phyloP scores from a whole-genome alignment of 1,140 invertebrate species.

The Drosophila persimilis region DNA sequence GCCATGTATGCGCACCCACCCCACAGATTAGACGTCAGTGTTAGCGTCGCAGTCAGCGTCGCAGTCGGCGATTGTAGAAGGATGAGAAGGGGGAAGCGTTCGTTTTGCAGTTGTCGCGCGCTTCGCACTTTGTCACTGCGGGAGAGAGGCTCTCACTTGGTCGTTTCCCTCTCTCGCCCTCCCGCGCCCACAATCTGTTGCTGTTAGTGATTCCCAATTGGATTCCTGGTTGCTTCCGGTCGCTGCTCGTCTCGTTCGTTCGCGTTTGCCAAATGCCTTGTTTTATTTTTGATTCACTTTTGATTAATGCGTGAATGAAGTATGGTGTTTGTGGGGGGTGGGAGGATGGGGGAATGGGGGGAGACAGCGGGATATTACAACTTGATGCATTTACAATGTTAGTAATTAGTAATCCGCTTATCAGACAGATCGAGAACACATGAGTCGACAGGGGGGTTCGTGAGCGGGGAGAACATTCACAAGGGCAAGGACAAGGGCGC shows the following conservation, averaged over 20 bases:
- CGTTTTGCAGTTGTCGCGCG: too few relatives aligned
- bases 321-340: too few relatives aligned
- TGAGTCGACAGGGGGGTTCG: background rate
- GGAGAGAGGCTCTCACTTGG: too few relatives aligned
- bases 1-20: too few relatives aligned
- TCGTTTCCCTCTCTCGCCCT: slow-evolving; percentile 2
- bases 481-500: slow-evolving; percentile 25
- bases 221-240: slow-evolving; percentile 44
- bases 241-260: background rate
- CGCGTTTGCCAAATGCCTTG: slow-evolving; percentile 48
- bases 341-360: too few relatives aligned
- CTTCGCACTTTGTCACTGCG: too few relatives aligned
- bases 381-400: background rate
- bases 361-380: too few relatives aligned
- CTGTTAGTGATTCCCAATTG: slow-evolving; percentile 19
- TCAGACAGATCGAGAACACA: slow-evolving; percentile 20
- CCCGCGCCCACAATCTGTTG: background rate
- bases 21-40: background rate
- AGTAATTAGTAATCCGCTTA: slow-evolving; percentile 32
- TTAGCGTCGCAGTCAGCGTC: background rate
- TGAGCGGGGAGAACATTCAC: slow-evolving; percentile 2
- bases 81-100: too few relatives aligned
- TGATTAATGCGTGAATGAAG: slow-evolving; percentile 27
- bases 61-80: slow-evolving; percentile 5
- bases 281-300: slow-evolving; percentile 60